Conservation (phyloP, 1,140 invertebrate species). For the Homalodisca vitripennis region DNA sequence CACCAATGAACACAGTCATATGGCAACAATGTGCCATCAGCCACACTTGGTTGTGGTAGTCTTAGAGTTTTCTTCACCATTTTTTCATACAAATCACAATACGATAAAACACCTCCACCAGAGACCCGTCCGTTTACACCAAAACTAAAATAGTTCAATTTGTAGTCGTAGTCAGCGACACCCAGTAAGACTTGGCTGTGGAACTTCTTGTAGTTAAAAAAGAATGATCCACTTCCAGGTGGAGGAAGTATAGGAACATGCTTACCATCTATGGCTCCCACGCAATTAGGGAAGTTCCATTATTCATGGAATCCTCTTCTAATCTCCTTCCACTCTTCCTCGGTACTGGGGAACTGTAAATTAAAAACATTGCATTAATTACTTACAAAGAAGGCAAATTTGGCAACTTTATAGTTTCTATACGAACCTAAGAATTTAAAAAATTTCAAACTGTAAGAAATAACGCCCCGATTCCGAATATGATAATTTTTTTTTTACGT, state of each 20-base stretch:
- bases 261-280: slow-evolving; percentile 47
- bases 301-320: slow-evolving; percentile 44
- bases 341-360: slow-evolving; percentile 34
- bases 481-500: too few species aligned
- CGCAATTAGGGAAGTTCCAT: slow-evolving; percentile 50
- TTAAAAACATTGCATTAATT: slow-evolving; percentile 13
- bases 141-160: slow-evolving; percentile 42
- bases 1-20: slow-evolving; percentile 41
- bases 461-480: too few species aligned
- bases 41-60: slow-evolving; percentile 26
- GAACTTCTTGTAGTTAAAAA: slow-evolving; percentile 53
- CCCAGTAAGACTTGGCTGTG: slow-evolving; percentile 50
- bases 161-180: slow-evolving; percentile 44
- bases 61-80: slow-evolving; percentile 31
- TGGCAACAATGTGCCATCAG: slow-evolving; percentile 30
- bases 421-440: too few species aligned
- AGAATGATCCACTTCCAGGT: slow-evolving; percentile 45
- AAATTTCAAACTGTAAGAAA: too few species aligned
- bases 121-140: slow-evolving; percentile 44
- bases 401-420: too few species aligned
- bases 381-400: too few species aligned
- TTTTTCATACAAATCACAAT: slow-evolving; percentile 39
- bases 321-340: slow-evolving; percentile 42
- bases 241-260: slow-evolving; percentile 45
- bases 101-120: slow-evolving; percentile 44